A percentile compares a stretch with the other conserved stretches of the same genome.
Evolutionary conservation across 1,140 invertebrate genomes (phyloP).

Genomic region (Campoletis sonorensis): DNA sequence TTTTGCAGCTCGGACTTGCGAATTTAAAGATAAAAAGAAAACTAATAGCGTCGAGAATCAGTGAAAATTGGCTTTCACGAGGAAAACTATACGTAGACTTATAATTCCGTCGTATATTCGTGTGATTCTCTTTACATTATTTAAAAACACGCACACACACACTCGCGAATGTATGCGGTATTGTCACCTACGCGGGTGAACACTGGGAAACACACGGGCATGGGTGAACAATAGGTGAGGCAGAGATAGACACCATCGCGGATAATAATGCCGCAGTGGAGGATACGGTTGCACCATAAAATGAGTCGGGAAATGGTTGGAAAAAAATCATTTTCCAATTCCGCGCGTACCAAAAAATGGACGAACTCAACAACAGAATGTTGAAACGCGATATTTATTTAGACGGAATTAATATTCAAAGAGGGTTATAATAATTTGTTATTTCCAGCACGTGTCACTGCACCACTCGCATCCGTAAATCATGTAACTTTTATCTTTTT

Average conservation of each 20-base stretch:
- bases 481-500: neutral
- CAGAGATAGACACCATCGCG: neutral
- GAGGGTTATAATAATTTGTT: neutral
- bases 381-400: neutral
- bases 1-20: neutral
- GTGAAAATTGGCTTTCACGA: neutral
- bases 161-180: neutral
- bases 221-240: neutral
- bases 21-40: neutral
- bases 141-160: neutral
- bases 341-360: neutral
- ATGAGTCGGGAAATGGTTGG: neutral
- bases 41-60: neutral
- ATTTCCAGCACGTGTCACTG: slow-evolving; percentile 18
- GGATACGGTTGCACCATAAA: neutral
- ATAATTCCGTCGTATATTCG: slow-evolving; percentile 4
- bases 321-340: neutral
- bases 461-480: neutral
- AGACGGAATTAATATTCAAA: neutral
- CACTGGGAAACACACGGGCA: neutral
- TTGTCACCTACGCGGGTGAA: neutral
- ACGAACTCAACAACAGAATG: neutral
- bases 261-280: neutral
- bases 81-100: neutral
- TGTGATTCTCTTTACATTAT: slow-evolving; percentile 2